Evolutionary conservation across 2,797 vertebrate genomes (phyloP).

Genomic region (Mastacembelus armatus): DNA sequence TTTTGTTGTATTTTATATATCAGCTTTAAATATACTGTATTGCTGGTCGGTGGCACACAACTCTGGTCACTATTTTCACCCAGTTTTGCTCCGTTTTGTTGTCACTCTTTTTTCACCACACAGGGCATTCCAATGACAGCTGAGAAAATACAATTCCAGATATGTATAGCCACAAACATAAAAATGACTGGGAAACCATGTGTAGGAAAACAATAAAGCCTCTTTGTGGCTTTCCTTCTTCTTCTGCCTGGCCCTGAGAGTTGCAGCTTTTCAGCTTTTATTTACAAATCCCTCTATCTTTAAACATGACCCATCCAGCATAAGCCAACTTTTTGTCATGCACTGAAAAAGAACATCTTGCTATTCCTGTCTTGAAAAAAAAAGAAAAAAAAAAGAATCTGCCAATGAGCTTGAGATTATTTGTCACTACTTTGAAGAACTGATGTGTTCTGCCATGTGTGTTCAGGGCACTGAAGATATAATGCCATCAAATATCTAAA

Average conservation of each 20-base stretch:
- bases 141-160: background rate
- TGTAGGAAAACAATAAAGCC: background rate
- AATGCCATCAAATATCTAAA: background rate
- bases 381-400: constrained; percentile 8
- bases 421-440: no score
- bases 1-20: no score
- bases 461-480: constrained; percentile 1
- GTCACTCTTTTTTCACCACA: no score
- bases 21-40: background rate
- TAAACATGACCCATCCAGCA: background rate
- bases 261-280: background rate
- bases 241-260: background rate
- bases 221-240: background rate
- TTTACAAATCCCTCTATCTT: constrained; percentile 5
- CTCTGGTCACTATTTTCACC: no score
- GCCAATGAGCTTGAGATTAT: constrained; percentile 9
- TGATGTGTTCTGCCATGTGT: background rate
- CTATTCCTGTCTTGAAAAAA: constrained; percentile 25
- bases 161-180: background rate
- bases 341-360: constrained; percentile 12
- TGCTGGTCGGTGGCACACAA: background rate
- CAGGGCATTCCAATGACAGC: background rate
- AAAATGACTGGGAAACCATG: background rate
- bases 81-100: no score
- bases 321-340: constrained; percentile 4